Evolutionary conservation across 2,113 vertebrate genomes (phyloP).

Genomic region (Neotragus moschatus): DNA sequence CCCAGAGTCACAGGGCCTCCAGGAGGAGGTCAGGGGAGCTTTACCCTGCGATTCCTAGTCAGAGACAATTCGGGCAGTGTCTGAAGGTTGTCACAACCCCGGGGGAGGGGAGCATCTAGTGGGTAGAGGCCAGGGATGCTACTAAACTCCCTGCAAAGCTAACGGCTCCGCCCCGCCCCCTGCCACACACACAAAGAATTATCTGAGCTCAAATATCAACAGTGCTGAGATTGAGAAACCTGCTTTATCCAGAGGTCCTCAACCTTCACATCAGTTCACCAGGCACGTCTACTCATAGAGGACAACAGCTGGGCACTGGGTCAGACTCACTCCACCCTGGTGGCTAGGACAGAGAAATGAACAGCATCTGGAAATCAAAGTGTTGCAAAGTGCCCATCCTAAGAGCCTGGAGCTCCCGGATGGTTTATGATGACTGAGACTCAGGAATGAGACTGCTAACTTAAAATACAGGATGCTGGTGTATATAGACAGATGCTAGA

Average conservation of each 20-base stretch:
- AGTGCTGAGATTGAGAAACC: not conserved
- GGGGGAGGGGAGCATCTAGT: not conserved
- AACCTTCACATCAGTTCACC: not conserved
- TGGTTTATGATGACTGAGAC: not conserved
- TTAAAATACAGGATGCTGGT: not conserved
- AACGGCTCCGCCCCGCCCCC: rapidly evolving
- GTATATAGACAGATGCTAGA: no score
- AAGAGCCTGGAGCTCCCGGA: not conserved
- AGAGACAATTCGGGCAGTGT: not conserved
- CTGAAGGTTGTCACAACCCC: not conserved
- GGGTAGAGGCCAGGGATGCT: not conserved
- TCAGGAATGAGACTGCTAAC: not conserved
- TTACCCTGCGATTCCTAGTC: not conserved
- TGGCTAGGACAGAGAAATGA: not conserved
- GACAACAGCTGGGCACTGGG: not conserved
- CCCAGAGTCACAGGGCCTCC: not conserved
- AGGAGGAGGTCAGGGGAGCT: not conserved
- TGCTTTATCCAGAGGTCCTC: not conserved
- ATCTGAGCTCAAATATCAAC: not conserved
- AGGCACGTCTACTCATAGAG: not conserved
- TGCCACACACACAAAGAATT: no score
- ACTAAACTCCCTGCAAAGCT: not conserved
- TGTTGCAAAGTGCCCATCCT: not conserved
- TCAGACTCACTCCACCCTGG: not conserved
- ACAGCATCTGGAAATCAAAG: not conserved